Evolutionary conservation across 35 echinoderm and acorn worm species (phyloP).

Genomic region (Patiria miniata): DNA sequence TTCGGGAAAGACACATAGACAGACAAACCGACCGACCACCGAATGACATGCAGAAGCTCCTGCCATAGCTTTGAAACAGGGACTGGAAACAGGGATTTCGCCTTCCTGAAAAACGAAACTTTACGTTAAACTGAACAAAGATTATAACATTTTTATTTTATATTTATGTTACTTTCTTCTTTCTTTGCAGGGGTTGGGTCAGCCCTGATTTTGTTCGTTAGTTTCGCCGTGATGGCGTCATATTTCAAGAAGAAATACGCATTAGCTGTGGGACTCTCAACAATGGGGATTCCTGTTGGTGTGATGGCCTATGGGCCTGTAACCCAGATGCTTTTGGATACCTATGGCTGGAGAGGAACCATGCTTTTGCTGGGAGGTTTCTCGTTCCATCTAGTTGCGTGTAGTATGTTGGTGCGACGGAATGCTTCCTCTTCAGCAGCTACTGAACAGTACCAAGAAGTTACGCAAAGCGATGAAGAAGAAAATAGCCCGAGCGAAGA

Average conservation of each 20-base stretch:
- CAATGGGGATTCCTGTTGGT: not conserved
- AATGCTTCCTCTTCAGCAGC: not conserved
- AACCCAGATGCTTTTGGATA: slow-evolving; percentile 6
- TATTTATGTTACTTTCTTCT: not conserved
- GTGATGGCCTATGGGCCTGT: not conserved
- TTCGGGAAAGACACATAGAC: no score
- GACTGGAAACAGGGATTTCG: no score
- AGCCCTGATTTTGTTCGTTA: not conserved
- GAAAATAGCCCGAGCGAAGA: not conserved
- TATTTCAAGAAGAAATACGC: not conserved
- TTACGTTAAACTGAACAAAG: no score
- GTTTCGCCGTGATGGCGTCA: not conserved
- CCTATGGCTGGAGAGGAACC: slow-evolving; percentile 5
- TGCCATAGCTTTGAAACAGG: no score
- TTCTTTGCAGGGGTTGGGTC: not conserved
- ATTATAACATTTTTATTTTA: no score
- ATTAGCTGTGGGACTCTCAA: not conserved
- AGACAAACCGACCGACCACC: no score
- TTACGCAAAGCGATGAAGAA: not conserved
- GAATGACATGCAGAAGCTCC: no score
- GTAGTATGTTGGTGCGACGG: not conserved
- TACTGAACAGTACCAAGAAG: slow-evolving; percentile 1
- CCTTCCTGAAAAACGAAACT: no score
- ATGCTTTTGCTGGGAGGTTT: not conserved
- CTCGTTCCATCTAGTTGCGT: not conserved